A percentile compares a stretch with the other conserved stretches of the same genome.
Conservation (phyloP, 2,797 vertebrate genomes). For the Eremophila alpestris region DNA sequence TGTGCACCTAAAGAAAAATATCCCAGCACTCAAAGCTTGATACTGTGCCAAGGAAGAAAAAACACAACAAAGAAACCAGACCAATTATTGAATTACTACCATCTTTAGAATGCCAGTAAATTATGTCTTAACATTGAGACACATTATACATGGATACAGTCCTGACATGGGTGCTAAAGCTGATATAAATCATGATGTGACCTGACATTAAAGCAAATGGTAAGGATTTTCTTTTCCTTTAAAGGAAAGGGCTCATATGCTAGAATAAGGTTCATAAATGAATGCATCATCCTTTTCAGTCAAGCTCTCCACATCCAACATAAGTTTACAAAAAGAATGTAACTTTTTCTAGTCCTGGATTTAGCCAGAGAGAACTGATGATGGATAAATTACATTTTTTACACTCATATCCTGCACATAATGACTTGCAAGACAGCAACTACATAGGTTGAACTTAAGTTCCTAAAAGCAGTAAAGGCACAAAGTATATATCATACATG, state of each 20-base stretch:
- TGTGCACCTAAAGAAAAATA: conserved; percentile 96
- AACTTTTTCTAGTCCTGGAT: not conserved
- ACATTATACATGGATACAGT: not conserved
- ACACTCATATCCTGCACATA: not conserved
- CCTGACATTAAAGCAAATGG: not conserved
- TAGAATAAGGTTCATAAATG: not conserved
- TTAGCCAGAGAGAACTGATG: not conserved
- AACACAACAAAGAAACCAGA: conserved; percentile 1
- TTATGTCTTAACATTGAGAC: not conserved
- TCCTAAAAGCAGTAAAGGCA: not conserved
- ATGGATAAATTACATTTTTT: not conserved
- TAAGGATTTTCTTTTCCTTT: not conserved
- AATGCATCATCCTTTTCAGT: not conserved
- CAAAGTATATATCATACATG: not conserved
- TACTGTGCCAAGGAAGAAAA: conserved; percentile 73
- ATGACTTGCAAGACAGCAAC: not conserved
- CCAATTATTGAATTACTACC: conserved; percentile 13
- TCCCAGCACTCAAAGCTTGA: conserved; percentile 92
- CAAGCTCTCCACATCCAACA: not conserved
- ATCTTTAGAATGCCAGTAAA: not conserved
- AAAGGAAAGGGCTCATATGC: not conserved
- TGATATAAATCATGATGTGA: not conserved
- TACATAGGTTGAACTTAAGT: not conserved
- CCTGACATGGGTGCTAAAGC: not conserved
- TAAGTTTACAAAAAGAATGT: not conserved